These are phyloP conservation scores for Sebastes nivosus DNA, from an alignment of 2,797 vertebrate genomes.

Conservation along the genomic window DNA sequence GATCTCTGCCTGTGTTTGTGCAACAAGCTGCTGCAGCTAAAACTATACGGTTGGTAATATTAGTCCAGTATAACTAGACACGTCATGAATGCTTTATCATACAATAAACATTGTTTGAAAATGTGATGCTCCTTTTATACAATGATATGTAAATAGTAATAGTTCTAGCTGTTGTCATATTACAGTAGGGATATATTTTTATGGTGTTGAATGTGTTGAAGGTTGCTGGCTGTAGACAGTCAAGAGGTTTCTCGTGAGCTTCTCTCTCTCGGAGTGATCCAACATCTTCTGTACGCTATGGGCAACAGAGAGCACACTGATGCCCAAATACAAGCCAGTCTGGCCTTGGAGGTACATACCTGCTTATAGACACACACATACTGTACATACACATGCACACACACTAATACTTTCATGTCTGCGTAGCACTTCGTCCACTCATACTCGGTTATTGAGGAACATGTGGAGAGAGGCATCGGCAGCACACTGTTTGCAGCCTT, in stretches of 20 bases:
- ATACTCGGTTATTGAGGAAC: slow-evolving; percentile 78
- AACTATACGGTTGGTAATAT: slow-evolving; percentile 74
- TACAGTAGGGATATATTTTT: not conserved
- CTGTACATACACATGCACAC: not conserved
- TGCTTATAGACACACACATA: not conserved
- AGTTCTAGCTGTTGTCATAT: rapidly evolving
- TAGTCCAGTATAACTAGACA: not conserved
- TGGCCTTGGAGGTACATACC: slow-evolving; percentile 82
- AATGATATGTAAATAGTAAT: not conserved
- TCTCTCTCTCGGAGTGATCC: slow-evolving; percentile 81
- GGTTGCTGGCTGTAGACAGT: slow-evolving; percentile 79
- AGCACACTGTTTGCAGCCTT: slow-evolving; percentile 82
- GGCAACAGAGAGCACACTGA: slow-evolving; percentile 85
- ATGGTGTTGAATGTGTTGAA: slow-evolving; percentile 50
- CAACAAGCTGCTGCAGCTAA: slow-evolving; percentile 88
- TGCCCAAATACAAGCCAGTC: slow-evolving; percentile 86
- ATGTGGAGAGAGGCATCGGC: slow-evolving; percentile 78
- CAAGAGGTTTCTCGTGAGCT: slow-evolving; percentile 79
- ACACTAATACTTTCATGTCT: slow-evolving; percentile 9
- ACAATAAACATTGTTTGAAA: not conserved
- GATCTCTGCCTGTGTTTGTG: slow-evolving; percentile 72
- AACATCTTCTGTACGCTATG: slow-evolving; percentile 82
- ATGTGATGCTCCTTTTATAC: not conserved
- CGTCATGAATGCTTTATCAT: not conserved
- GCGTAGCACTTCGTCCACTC: slow-evolving; percentile 82